phyloP scores from a whole-genome alignment of 2,113 vertebrate species.

The Myotis lucifugus region DNA sequence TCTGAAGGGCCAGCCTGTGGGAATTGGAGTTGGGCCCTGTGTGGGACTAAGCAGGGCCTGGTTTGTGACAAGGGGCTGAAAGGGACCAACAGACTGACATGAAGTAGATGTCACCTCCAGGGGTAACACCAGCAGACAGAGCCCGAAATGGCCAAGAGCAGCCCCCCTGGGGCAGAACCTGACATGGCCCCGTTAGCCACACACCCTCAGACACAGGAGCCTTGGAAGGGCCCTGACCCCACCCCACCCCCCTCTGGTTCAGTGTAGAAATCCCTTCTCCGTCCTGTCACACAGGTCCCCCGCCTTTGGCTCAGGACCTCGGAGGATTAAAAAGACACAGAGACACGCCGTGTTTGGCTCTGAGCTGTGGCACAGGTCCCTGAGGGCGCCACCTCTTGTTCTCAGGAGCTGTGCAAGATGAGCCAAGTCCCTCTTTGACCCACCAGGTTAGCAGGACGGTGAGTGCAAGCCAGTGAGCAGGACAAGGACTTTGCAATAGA shows the following conservation, averaged over 20 bases:
- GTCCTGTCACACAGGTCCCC: not conserved
- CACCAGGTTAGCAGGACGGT: not conserved
- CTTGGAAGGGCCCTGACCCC: not conserved
- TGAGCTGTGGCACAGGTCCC: not conserved
- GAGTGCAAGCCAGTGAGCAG: not conserved
- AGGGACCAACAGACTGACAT: not conserved
- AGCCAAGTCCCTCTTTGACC: not conserved
- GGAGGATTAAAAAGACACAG: not conserved
- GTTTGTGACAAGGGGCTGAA: not conserved
- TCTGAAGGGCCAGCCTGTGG: not conserved
- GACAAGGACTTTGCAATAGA: not conserved
- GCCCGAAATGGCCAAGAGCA: not conserved
- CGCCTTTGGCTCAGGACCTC: not conserved
- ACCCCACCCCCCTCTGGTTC: not conserved
- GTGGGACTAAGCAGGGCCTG: not conserved
- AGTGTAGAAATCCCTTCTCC: not conserved
- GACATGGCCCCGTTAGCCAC: not conserved
- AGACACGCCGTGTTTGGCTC: not conserved
- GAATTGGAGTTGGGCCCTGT: not conserved
- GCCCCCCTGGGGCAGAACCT: not conserved
- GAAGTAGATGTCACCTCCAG: not conserved
- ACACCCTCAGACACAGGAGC: not conserved
- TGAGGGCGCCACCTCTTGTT: not conserved
- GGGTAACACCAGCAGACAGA: not conserved
- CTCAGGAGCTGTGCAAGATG: not conserved